Conservation (phyloP, 2,888 invertebrate genomes). For the Carterocephalus palaemon region DNA sequence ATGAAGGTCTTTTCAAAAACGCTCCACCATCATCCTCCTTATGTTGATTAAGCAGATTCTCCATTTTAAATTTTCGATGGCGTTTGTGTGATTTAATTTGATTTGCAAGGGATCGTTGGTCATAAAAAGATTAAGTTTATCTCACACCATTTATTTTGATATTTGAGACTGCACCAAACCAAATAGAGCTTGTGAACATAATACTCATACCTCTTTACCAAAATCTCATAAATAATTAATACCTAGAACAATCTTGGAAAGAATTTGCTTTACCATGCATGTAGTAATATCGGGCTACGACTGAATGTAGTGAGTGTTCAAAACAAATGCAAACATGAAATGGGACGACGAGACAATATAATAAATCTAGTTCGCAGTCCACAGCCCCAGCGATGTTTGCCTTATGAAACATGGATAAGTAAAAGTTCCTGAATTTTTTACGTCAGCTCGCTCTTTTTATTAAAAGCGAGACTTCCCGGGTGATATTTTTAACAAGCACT, state of each 20-base stretch:
- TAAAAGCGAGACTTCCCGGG: background rate
- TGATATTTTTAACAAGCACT: background rate
- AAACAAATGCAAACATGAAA: conserved; percentile 3
- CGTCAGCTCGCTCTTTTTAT: conserved; percentile 11
- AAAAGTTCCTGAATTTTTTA: conserved; percentile 22
- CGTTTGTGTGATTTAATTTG: background rate
- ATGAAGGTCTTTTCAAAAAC: conserved; percentile 43
- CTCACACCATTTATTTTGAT: background rate
- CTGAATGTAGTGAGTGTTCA: too few species aligned
- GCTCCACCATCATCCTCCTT: conserved; percentile 10
- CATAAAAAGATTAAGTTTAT: too few species aligned
- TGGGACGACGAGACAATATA: conserved; percentile 11
- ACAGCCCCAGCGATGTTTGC: conserved; percentile 1
- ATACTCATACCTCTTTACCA: too few species aligned
- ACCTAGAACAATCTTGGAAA: too few species aligned
- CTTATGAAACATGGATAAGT: conserved; percentile 20
- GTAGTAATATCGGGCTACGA: too few species aligned
- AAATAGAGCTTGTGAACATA: too few species aligned
- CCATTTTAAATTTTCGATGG: background rate
- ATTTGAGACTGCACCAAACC: background rate
- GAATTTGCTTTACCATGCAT: too few species aligned
- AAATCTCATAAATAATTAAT: too few species aligned
- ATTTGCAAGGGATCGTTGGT: background rate
- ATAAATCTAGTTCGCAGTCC: conserved; percentile 7
- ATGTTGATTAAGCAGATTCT: conserved; percentile 12